phyloP scores from a whole-genome alignment of 2,888 invertebrate genomes.

The Gymnoscelis rufifasciata region DNA sequence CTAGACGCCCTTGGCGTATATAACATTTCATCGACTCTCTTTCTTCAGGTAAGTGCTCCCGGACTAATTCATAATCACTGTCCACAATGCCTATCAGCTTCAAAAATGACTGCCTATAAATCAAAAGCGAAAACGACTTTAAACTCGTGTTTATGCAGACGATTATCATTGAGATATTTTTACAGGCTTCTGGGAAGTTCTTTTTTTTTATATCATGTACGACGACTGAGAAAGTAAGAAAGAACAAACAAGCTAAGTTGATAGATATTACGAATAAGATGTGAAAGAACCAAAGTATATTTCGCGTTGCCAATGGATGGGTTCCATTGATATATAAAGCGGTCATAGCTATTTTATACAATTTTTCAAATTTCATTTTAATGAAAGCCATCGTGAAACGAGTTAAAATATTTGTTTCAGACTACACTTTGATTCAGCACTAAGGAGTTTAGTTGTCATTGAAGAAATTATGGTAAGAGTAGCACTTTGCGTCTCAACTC shows the following conservation, averaged over 20 bases:
- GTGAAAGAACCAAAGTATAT: not conserved
- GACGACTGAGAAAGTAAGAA: not conserved
- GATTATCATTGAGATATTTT: not conserved
- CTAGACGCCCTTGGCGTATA: not conserved
- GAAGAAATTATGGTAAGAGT: not conserved
- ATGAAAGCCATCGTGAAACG: slow-evolving; percentile 1
- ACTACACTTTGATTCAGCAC: not conserved
- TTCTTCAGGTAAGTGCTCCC: not conserved
- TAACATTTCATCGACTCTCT: not conserved
- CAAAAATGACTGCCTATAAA: not conserved
- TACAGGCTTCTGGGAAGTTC: slow-evolving; percentile 3
- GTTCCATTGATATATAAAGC: not conserved
- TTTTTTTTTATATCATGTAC: not conserved
- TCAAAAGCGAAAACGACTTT: not conserved
- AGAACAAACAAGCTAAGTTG: not conserved
- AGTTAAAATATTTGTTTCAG: not conserved
- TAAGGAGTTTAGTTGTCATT: not conserved
- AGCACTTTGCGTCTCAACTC: not conserved
- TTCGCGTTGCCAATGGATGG: not conserved
- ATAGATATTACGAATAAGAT: not conserved
- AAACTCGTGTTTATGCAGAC: not conserved
- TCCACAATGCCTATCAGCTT: not conserved
- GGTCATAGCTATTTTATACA: slow-evolving; percentile 6
- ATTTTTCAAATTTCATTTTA: slow-evolving; percentile 10
- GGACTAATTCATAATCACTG: not conserved